Evolutionary conservation across 1,140 invertebrate species (phyloP).

Genomic region (Andricus grossulariae): DNA sequence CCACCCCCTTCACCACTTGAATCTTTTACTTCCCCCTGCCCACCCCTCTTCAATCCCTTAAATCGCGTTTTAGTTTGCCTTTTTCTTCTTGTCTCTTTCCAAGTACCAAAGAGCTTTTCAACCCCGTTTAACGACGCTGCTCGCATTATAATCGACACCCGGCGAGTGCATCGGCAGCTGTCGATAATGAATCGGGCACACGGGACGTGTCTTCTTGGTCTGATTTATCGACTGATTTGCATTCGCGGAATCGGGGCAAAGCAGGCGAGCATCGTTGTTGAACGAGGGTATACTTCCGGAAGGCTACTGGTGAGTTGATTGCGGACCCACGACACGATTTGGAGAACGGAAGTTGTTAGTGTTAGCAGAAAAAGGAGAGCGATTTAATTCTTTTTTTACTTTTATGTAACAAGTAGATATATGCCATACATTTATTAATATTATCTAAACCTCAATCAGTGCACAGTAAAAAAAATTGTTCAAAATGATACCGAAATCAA

Average conservation of each 20-base stretch:
- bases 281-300: slow-evolving; percentile 42
- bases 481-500: too few relatives aligned
- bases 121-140: slow-evolving; percentile 37
- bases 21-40: not conserved
- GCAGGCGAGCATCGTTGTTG: too few relatives aligned
- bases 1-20: slow-evolving; percentile 30
- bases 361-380: too few relatives aligned
- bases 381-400: too few relatives aligned
- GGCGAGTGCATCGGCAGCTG: slow-evolving; percentile 57
- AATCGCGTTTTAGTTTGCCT: not conserved
- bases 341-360: too few relatives aligned
- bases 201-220: not conserved
- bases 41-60: not conserved
- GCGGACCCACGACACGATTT: slow-evolving; percentile 4
- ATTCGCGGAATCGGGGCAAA: slow-evolving; percentile 55
- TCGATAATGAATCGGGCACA: slow-evolving; percentile 50
- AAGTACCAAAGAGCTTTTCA: slow-evolving; percentile 29
- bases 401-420: too few relatives aligned
- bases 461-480: too few relatives aligned
- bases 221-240: slow-evolving; percentile 39
- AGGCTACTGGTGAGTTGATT: slow-evolving; percentile 45
- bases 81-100: slow-evolving; percentile 14
- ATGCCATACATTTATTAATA: too few relatives aligned
- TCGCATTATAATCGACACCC: slow-evolving; percentile 65
- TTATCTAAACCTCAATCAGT: too few relatives aligned